Evolutionary conservation across 2,797 vertebrate genomes (phyloP), one percentile per base, ranked within the genome.

Genomic region (Spheniscus humboldti): DNA sequence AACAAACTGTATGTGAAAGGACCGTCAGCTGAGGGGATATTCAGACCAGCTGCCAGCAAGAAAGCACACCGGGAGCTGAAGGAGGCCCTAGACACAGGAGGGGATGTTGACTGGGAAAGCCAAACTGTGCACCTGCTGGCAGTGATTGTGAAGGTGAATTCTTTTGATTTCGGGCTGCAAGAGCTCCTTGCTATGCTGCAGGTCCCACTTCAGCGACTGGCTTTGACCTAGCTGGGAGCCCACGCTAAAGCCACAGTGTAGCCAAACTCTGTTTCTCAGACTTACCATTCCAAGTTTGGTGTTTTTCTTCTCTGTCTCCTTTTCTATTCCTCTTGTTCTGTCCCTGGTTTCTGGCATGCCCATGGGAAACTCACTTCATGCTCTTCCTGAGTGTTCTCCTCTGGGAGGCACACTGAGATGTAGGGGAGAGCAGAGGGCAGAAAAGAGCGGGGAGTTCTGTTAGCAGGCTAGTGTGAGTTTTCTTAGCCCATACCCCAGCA

Each of bases 21-120:
- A 24, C 98, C 98, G 17, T 96, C 96, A 59, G 98, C 98, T 0
- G 99, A 99, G 95, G 98, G 99, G 10, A 98, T 99, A 95, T 99
- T 99, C 94, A 96, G 99, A 73, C 99, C 98, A 64, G 79, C 97
- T 1, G 98, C 98, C 94, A 99, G 98, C 71, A 98, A 47, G 90
- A 99, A 98, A 92, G 98, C 97, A 88, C 98, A 98, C 80, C 98
- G 91, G 76, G 97, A 98, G 71, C 92, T 99, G 86, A 98, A 98
- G 73, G 99, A 98, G 63, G 98, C 98, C 82, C 98, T 99, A 17
- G 98, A 98, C 91, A 78, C 91, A 1, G 98, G 98, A 48, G 57
- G 59, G 39, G 41, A 96, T 3, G 98, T 99, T 76, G 97, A 98
- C 69, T 41, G 98, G 93, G 96, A 98, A 14, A 86, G 68, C 20